phyloP scores from a whole-genome alignment of 2,888 invertebrate genomes.

The Enchytraeus crypticus region DNA sequence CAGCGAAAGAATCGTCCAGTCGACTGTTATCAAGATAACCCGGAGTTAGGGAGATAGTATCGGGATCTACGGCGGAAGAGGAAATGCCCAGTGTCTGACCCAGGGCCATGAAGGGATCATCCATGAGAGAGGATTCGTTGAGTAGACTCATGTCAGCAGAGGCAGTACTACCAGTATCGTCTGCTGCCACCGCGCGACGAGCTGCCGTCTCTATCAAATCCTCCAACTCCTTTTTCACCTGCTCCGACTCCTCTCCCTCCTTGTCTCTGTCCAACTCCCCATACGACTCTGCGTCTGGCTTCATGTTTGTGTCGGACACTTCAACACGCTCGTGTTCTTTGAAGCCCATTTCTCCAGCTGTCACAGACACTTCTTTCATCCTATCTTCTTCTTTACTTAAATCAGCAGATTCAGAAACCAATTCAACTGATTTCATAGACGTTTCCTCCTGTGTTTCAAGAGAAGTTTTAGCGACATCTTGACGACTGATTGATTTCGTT shows the following conservation, averaged over 20 bases:
- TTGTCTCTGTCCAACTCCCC: not conserved
- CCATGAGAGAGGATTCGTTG: not conserved
- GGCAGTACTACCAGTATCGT: not conserved
- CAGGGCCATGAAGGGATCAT: conserved; percentile 7
- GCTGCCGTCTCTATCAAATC: not conserved
- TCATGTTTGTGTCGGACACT: not conserved
- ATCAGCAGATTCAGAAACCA: too few relatives aligned
- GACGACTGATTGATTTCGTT: not conserved
- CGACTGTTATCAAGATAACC: not conserved
- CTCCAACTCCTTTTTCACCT: not conserved
- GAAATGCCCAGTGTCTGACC: not conserved
- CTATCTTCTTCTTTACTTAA: not conserved
- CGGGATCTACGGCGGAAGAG: not conserved
- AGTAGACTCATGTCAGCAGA: not conserved
- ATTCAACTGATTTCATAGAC: too few relatives aligned
- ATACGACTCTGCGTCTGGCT: not conserved
- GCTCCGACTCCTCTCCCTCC: not conserved
- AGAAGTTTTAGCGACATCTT: not conserved
- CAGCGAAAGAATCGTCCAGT: too few relatives aligned
- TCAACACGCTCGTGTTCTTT: not conserved
- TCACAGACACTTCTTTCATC: not conserved
- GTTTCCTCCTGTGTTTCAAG: not conserved
- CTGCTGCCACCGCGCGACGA: not conserved
- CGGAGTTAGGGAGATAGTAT: not conserved
- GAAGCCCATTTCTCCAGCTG: not conserved